Evolutionary conservation across 2,113 vertebrate species (phyloP), one percentile per base, ranked within the genome.

Genomic region (Cathartes aura): DNA sequence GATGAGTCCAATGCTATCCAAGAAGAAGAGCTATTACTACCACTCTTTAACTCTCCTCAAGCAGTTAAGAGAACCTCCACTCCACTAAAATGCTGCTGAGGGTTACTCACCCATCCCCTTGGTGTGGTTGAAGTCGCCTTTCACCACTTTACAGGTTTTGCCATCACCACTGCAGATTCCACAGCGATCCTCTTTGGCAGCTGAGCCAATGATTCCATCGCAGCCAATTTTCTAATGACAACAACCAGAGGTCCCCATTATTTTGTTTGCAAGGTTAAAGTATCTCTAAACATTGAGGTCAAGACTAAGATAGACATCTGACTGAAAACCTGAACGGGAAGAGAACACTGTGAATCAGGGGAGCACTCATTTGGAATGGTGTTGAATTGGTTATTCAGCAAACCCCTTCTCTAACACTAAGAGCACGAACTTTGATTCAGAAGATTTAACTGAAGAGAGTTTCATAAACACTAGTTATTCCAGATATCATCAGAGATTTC

Each of bases 51-150:
- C 22, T 64, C 52, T 92, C 36, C 48, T 47, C 43, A 13, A 40
- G 86, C 30, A 76, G 58, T 66, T 53, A 34, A 24, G 59, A 91
- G 40, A 91, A 52, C 7, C 70, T 67, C 40, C 32, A 32, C 72
- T 91, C 68, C 72, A 66, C 94, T 36, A 40, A 45, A 64, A 53
- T 15, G 43, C 58, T 73, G 26, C 23, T 21, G 64, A 79, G 66
- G n/a, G 50, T 16, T 93, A 98, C 99, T 99, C 97, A 99, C 99
- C 99, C 98, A 99, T 99, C 83, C 99, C 99, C 94, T 98, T 99
- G 71, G 99, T 99, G 98, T 99, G 99, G 96, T 99, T 99, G 98
- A 99, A 99, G 98, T 99, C 99, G 26, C 99, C 99, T 97, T 99
- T 99, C 59, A 99, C 98, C 67, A 99, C 99, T 55, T 98, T 99